Percentiles rank a stretch among this genome's conserved stretches.
Conservation (phyloP, 2,888 invertebrate genomes). For the Xanthorhoe spadicearia region DNA sequence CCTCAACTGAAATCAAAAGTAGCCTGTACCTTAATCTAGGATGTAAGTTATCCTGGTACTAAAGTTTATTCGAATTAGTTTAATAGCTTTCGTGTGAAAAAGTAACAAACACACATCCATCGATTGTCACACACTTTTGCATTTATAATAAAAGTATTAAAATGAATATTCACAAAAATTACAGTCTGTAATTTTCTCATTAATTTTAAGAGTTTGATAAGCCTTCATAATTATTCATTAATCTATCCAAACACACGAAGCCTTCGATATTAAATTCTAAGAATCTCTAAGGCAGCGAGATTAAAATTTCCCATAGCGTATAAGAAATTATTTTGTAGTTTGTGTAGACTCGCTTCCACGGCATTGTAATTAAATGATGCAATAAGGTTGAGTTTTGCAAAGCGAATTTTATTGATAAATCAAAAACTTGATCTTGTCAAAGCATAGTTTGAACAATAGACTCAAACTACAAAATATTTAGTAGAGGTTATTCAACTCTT, state of each 20-base stretch:
- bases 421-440: neutral
- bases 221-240: constrained; percentile 4
- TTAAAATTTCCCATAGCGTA: constrained; percentile 9
- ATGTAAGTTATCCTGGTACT: too few species aligned
- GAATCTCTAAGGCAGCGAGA: neutral
- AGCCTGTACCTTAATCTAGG: too few species aligned
- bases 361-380: constrained; percentile 17
- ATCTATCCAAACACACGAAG: neutral
- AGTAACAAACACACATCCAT: too few species aligned
- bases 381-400: constrained; percentile 3
- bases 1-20: too few species aligned
- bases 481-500: neutral
- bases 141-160: neutral
- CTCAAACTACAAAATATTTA: neutral
- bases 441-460: neutral
- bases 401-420: too few species aligned
- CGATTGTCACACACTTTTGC: too few species aligned
- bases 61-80: too few species aligned
- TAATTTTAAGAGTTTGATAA: neutral
- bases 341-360: constrained; percentile 3
- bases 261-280: constrained; percentile 1
- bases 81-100: too few species aligned
- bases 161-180: neutral
- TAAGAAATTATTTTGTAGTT: constrained; percentile 3
- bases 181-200: neutral